A percentile compares a stretch with the other conserved stretches of the same genome.
These are phyloP conservation scores for Hirtodrosophila alboralis DNA, from an alignment of 2,888 invertebrate species.

Conservation along the genomic window DNA sequence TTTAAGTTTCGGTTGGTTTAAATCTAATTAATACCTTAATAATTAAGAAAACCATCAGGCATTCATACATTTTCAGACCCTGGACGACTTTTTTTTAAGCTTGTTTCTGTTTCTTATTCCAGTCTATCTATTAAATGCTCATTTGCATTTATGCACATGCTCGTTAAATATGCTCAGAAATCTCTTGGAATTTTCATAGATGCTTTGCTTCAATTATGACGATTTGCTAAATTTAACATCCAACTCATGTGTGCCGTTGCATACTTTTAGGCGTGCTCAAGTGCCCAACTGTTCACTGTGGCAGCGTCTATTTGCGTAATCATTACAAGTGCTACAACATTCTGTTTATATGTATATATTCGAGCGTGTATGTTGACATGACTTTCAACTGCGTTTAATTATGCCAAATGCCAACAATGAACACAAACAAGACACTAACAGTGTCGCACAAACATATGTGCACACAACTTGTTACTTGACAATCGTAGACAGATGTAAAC, in stretches of 20 bases:
- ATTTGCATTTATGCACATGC: constrained; percentile 56
- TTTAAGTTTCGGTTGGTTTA: constrained; percentile 14
- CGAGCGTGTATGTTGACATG: constrained; percentile 46
- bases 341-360: not conserved
- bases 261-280: constrained; percentile 31
- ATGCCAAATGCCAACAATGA: constrained; percentile 74
- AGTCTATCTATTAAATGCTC: constrained; percentile 37
- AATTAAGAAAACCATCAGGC: constrained; percentile 55
- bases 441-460: constrained; percentile 37
- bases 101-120: not conserved
- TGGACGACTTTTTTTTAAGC: not conserved
- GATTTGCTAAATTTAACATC: constrained; percentile 44
- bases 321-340: constrained; percentile 36
- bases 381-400: constrained; percentile 69
- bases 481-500: constrained; percentile 49
- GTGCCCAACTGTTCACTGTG: constrained; percentile 32
- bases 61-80: constrained; percentile 3
- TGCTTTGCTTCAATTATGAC: constrained; percentile 52
- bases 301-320: constrained; percentile 50
- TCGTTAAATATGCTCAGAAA: constrained; percentile 28
- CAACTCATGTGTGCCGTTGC: constrained; percentile 23
- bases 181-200: constrained; percentile 40
- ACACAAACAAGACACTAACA: constrained; percentile 41
- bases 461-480: constrained; percentile 41
- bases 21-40: constrained; percentile 74